These are phyloP conservation scores for Drosophila conformis DNA, from an alignment of 2,888 invertebrate species.

Conservation along the genomic window DNA sequence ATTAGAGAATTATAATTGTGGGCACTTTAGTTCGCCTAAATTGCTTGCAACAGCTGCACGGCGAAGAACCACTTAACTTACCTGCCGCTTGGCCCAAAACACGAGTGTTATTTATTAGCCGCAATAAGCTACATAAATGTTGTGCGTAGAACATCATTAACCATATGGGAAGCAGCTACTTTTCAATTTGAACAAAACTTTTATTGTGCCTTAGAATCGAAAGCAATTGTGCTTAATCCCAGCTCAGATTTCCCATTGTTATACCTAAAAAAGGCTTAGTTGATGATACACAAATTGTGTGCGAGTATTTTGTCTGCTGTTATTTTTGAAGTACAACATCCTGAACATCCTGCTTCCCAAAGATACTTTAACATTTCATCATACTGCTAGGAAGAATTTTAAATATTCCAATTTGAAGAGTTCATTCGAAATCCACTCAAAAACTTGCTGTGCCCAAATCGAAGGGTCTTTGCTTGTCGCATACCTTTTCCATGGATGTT, in stretches of 20 bases:
- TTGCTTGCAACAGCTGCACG: constrained; percentile 39
- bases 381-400: neutral
- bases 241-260: neutral
- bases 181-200: neutral
- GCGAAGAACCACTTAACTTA: constrained; percentile 22
- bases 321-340: neutral
- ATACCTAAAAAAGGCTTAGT: neutral
- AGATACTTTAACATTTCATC: neutral
- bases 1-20: constrained; percentile 67
- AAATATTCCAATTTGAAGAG: neutral
- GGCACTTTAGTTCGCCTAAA: constrained; percentile 54
- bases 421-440: neutral
- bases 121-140: constrained; percentile 13
- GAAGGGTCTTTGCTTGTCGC: constrained; percentile 37
- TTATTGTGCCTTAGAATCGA: neutral
- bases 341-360: neutral
- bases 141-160: neutral
- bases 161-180: neutral
- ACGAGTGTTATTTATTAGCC: constrained; percentile 21
- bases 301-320: neutral
- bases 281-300: neutral
- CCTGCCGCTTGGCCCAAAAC: constrained; percentile 14
- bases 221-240: neutral
- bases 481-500: neutral
- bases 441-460: neutral